A percentile compares a stretch with the other conserved stretches of the same genome.
Evolutionary conservation across 2,888 invertebrate species (phyloP).

Genomic region (Drosophila leonis): DNA sequence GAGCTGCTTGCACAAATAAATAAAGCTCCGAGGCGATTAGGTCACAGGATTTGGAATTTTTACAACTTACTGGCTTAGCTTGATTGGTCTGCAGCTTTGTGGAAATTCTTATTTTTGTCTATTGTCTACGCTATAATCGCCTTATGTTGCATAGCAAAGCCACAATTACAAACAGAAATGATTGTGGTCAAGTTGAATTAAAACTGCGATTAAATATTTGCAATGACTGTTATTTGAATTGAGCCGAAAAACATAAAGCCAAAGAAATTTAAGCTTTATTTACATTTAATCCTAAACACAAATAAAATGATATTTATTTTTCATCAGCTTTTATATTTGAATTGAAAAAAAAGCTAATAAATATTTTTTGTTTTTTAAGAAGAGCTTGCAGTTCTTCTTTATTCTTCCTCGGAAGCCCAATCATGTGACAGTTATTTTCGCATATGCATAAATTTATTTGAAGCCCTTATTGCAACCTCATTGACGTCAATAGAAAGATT

Average conservation of each 20-base stretch:
- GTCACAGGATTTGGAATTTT: slow-evolving; percentile 29
- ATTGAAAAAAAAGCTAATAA: too few relatives aligned
- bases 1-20: not conserved
- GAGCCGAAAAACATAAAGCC: not conserved
- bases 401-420: not conserved
- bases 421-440: not conserved
- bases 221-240: not conserved
- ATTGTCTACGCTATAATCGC: slow-evolving; percentile 27
- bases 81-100: slow-evolving; percentile 26
- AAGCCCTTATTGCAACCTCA: not conserved
- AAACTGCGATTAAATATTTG: not conserved
- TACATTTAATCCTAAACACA: not conserved
- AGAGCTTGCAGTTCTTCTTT: too few relatives aligned
- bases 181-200: not conserved
- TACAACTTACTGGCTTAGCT: slow-evolving; percentile 26
- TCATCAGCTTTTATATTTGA: too few relatives aligned
- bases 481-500: slow-evolving; percentile 20
- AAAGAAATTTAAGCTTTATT: not conserved
- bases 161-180: not conserved
- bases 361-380: too few relatives aligned
- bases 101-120: slow-evolving; percentile 9
- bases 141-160: slow-evolving; percentile 18
- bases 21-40: slow-evolving; percentile 23
- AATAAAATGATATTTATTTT: too few relatives aligned
- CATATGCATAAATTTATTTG: slow-evolving; percentile 9